These are phyloP conservation scores for Coracopsis vasa DNA, from an alignment of 2,113 vertebrate species.

Conservation along the genomic window DNA sequence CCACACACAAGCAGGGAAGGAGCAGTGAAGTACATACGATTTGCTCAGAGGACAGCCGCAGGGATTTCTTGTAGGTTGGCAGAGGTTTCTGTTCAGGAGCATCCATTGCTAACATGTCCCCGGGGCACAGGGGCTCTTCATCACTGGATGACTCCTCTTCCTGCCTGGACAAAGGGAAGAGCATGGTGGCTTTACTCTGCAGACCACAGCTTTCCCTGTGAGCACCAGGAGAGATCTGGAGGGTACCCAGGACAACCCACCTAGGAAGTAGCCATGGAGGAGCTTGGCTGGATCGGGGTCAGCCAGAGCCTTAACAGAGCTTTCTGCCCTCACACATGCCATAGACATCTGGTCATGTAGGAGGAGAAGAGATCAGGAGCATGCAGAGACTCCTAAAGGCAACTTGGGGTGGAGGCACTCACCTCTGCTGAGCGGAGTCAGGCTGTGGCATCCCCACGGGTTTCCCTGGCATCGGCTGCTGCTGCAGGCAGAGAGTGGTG, in stretches of 20 bases:
- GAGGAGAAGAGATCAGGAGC: background rate
- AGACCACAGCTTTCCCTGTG: background rate
- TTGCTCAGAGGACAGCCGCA: constrained; percentile 88
- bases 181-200: background rate
- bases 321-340: background rate
- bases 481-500: constrained; percentile 49
- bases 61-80: constrained; percentile 83
- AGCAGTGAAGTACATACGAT: constrained; percentile 76
- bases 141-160: constrained; percentile 73
- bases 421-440: constrained; percentile 64
- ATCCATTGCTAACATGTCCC: background rate
- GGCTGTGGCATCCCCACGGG: background rate
- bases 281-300: background rate
- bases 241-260: background rate
- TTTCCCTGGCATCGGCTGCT: constrained; percentile 68
- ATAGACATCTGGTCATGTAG: background rate
- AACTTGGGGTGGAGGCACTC: constrained; percentile 2
- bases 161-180: constrained; percentile 27
- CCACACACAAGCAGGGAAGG: background rate
- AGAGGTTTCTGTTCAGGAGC: background rate
- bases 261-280: background rate
- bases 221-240: background rate
- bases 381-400: background rate
- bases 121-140: background rate
- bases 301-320: background rate